phyloP scores from a whole-genome alignment of 2,113 vertebrate genomes.

The Thalassoma bifasciatum region DNA sequence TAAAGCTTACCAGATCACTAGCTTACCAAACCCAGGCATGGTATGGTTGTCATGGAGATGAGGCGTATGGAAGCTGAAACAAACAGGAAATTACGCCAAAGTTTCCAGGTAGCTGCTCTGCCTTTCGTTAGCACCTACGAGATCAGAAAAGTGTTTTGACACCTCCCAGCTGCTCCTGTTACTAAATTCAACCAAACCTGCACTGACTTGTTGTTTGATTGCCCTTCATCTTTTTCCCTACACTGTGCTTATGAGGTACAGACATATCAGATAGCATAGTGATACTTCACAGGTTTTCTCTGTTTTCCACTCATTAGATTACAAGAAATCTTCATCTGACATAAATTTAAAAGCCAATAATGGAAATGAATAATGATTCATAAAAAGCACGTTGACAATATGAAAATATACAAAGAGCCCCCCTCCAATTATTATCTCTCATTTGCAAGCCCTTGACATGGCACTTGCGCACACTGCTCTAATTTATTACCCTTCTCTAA shows the following conservation, averaged over 20 bases:
- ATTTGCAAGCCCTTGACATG: slow-evolving; percentile 47
- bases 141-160: background rate
- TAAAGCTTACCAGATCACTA: slow-evolving; percentile 54
- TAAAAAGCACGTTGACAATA: too few species aligned
- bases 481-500: slow-evolving; percentile 42
- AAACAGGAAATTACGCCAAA: slow-evolving; percentile 84
- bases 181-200: background rate
- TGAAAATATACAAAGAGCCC: slow-evolving; percentile 4
- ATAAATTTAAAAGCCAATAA: too few species aligned
- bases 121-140: background rate
- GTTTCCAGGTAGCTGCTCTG: slow-evolving; percentile 67
- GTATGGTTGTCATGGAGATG: slow-evolving; percentile 77
- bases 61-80: slow-evolving; percentile 68
- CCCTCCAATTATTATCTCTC: slow-evolving; percentile 47
- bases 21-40: slow-evolving; percentile 65
- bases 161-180: background rate
- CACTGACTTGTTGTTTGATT: background rate
- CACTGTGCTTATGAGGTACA: background rate
- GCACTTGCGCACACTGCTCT: slow-evolving; percentile 30
- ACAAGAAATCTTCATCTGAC: too few species aligned
- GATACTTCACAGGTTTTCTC: too few species aligned
- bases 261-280: background rate
- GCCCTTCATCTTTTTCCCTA: too few species aligned
- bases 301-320: too few species aligned
- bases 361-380: too few species aligned